Percentiles rank a stretch among this genome's conserved stretches.
Evolutionary conservation across 2,797 vertebrate species (phyloP).

Genomic region (Chrosomus eos): DNA sequence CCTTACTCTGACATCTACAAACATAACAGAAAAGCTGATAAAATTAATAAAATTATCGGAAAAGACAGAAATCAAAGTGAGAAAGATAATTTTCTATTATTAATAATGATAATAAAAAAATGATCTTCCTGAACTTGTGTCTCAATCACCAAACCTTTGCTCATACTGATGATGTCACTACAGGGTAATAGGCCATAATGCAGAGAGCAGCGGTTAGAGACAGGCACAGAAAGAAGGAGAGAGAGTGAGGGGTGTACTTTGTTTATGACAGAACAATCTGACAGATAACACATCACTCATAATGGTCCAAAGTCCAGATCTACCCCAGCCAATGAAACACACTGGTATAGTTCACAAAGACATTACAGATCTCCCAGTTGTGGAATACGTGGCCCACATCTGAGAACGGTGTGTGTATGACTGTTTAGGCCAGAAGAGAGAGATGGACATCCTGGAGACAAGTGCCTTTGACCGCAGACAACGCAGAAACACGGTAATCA

Average conservation of each 20-base stretch:
- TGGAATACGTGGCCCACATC: slow-evolving; percentile 36
- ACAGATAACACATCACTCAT: slow-evolving; percentile 61
- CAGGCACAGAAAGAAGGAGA: slow-evolving; percentile 1
- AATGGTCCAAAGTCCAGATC: slow-evolving; percentile 76
- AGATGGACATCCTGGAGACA: slow-evolving; percentile 84
- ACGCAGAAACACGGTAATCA: slow-evolving; percentile 76
- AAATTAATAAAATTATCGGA: background rate
- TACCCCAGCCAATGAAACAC: slow-evolving; percentile 53
- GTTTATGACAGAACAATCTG: slow-evolving; percentile 74
- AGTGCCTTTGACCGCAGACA: slow-evolving; percentile 74
- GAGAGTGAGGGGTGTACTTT: slow-evolving; percentile 60
- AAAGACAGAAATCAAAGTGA: background rate
- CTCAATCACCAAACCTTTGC: slow-evolving; percentile 57
- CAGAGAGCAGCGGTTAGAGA: slow-evolving; percentile 13
- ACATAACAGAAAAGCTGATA: background rate
- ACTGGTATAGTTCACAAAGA: slow-evolving; percentile 34
- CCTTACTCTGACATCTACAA: background rate
- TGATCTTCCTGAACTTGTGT: slow-evolving; percentile 22
- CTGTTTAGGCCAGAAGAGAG: slow-evolving; percentile 5
- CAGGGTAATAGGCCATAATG: slow-evolving; percentile 43
- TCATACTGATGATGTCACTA: slow-evolving; percentile 40
- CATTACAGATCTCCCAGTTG: slow-evolving; percentile 24
- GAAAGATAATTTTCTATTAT: background rate
- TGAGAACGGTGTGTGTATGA: slow-evolving; percentile 4
- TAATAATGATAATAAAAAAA: background rate